Conservation (phyloP, 2,888 invertebrate genomes). For the Luperina testacea region DNA sequence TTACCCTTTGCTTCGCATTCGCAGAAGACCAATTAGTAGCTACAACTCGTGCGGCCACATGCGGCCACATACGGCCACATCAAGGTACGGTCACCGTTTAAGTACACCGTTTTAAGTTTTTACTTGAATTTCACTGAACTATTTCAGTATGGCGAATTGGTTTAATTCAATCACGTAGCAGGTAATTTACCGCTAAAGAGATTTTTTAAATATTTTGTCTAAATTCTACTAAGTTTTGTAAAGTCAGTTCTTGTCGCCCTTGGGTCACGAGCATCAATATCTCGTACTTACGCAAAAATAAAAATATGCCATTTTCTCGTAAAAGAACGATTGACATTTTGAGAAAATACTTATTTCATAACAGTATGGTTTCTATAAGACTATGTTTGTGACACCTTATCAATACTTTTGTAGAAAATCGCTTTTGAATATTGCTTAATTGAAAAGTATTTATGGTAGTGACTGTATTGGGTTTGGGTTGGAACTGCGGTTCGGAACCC, state of each 20-base stretch:
- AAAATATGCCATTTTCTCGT: neutral
- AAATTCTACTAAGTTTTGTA: neutral
- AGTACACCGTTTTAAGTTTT: neutral
- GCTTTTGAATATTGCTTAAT: neutral
- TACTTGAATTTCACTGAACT: neutral
- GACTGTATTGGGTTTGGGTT: neutral
- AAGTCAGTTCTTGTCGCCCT: neutral
- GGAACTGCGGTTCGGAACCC: neutral
- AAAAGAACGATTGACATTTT: no score
- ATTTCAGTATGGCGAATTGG: neutral
- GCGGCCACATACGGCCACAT: neutral
- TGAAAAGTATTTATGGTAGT: neutral
- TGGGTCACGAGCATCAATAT: neutral
- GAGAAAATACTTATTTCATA: no score
- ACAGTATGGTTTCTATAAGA: neutral
- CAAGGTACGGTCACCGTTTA: neutral
- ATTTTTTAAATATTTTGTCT: neutral
- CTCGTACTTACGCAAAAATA: neutral
- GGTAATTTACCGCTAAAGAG: neutral
- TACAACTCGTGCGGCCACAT: neutral
- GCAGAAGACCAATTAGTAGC: constrained; percentile 28
- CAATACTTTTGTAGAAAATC: neutral
- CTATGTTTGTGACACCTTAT: neutral
- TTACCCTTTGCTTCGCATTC: constrained; percentile 10
- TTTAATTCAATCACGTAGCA: neutral